Conservation (phyloP, 2,888 invertebrate genomes). For the Barypeithes pellucidus region DNA sequence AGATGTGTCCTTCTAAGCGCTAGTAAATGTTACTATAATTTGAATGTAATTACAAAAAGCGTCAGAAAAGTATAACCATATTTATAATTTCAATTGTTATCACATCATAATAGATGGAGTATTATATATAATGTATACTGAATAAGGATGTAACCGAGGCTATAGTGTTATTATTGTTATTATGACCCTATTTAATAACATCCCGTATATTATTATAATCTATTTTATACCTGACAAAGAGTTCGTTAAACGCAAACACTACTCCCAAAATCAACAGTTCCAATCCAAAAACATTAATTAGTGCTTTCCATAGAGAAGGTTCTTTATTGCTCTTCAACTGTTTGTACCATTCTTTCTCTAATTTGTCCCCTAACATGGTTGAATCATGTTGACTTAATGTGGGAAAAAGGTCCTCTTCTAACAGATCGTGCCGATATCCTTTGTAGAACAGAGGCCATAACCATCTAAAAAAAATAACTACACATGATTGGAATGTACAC, state of each 20-base stretch:
- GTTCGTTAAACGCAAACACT: slow-evolving; percentile 49
- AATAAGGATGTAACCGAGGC: too few species aligned
- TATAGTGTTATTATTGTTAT: neutral
- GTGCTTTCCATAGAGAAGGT: slow-evolving; percentile 58
- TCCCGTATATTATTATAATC: neutral
- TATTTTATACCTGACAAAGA: slow-evolving; percentile 53
- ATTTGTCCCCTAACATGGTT: slow-evolving; percentile 66
- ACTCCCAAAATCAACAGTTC: slow-evolving; percentile 54
- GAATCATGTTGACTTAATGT: slow-evolving; percentile 70
- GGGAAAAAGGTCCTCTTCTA: slow-evolving; percentile 71
- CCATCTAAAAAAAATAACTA: slow-evolving; percentile 72
- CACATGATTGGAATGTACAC: too few species aligned
- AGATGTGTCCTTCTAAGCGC: too few species aligned
- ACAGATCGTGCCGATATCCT: slow-evolving; percentile 71
- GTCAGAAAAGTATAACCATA: too few species aligned
- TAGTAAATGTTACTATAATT: too few species aligned
- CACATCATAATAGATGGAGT: too few species aligned
- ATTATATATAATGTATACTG: too few species aligned
- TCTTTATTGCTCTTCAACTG: slow-evolving; percentile 57
- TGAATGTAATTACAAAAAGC: too few species aligned
- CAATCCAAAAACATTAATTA: slow-evolving; percentile 57
- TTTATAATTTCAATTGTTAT: too few species aligned
- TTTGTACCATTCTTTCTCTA: slow-evolving; percentile 65
- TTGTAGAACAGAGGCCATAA: slow-evolving; percentile 70
- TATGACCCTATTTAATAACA: too few species aligned